Evolutionary conservation across 2,888 invertebrate genomes (phyloP).

Genomic region (Tenthredo distinguenda): DNA sequence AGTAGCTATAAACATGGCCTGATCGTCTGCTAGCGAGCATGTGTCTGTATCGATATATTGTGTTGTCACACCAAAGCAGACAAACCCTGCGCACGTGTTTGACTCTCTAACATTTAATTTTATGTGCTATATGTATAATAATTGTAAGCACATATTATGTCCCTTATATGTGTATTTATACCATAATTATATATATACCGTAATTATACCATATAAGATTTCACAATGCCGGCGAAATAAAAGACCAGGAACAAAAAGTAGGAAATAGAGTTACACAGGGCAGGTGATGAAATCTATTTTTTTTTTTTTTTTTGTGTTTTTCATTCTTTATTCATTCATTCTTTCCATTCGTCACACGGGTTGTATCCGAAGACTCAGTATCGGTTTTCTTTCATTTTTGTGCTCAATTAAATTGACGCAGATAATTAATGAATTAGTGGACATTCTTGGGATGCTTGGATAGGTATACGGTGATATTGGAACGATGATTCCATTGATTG

Average conservation of each 20-base stretch:
- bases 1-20: slow-evolving; percentile 24
- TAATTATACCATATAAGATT: not conserved
- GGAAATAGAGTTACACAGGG: not conserved
- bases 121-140: not conserved
- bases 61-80: not conserved
- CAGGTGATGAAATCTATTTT: not conserved
- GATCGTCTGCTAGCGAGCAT: slow-evolving; percentile 7
- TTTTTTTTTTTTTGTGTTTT: not conserved
- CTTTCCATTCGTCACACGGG: not conserved
- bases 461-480: not conserved
- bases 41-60: not conserved
- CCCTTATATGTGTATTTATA: no score
- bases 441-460: not conserved
- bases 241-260: not conserved
- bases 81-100: not conserved
- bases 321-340: not conserved
- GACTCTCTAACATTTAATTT: not conserved
- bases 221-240: not conserved
- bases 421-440: not conserved
- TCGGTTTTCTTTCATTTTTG: not conserved
- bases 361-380: not conserved
- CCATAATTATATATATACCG: no score
- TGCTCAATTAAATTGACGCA: not conserved
- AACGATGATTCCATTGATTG: not conserved
- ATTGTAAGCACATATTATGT: not conserved